Base-by-base conservation (phyloP, 2,113 vertebrate genomes). In the Cebus imitator region DNA sequence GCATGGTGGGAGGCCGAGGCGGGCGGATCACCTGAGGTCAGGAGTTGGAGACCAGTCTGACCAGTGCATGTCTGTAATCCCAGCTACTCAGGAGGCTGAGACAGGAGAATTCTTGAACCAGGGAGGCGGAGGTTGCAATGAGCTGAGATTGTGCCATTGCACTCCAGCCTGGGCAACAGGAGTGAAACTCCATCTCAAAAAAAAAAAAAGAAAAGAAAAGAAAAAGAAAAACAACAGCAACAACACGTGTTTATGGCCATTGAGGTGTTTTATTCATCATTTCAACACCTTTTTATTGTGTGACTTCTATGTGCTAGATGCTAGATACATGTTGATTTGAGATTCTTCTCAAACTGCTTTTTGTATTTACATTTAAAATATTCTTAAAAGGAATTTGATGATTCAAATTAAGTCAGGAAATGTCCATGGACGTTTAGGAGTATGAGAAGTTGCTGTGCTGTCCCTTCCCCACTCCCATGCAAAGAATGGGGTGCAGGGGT, bases 301-400 rank as follows among this genome's bases (percentile, higher is more conserved):
- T 57, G 32, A 13, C 75, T 87, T 93, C 81, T 90, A 48, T n/a
- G 21, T 70, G 50, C 88, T 40, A 40, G 87, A 70, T 76, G 61
- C n/a, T 79, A 79, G 37, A 48, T 73, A 79, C 93, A 66, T 91
- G 45, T 87, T 93, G 52, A 73, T 79, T 87, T 95, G 21, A 92
- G 61, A 83, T 57, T 78, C 87, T 73, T 72, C 23, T 83, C 78
- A 80, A 84, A 87, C 55, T 73, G 35, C 66, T 40, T 89, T 80
- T 90, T 86, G 81, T n/a, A 61, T 58, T 91, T 78, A 58, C 27
- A 35, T 87, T 66, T 78, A 52, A 94, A 82, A 30, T 95, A 50
- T 55, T 82, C 93, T 76, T 90, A 32, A 92, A 88, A 93, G 52
- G 55, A 83, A 57, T 82, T 30, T 23, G 13, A 72, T 61, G 35